A percentile compares a stretch with the other conserved stretches of the same genome.
Evolutionary conservation across 2,797 vertebrate genomes (phyloP).

Genomic region (Anguilla anguilla): DNA sequence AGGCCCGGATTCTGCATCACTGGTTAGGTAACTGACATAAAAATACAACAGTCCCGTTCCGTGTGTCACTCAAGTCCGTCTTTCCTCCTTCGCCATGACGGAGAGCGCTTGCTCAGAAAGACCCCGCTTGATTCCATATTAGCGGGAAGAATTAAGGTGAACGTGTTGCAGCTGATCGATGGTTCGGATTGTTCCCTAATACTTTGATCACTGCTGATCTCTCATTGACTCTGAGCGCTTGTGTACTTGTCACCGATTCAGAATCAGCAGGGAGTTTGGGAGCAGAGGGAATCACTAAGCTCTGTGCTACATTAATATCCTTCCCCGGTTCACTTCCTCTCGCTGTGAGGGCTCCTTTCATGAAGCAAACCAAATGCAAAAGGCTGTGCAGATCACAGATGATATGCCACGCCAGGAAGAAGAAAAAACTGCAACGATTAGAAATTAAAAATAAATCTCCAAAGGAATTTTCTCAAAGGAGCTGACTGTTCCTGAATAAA

Average conservation of each 20-base stretch:
- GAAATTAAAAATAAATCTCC: slow-evolving; percentile 55
- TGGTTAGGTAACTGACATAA: neutral
- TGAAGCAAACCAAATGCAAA: slow-evolving; percentile 51
- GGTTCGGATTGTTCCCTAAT: neutral
- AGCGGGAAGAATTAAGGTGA: neutral
- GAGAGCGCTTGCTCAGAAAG: neutral
- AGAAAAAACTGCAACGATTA: slow-evolving; percentile 36
- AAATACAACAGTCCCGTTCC: neutral
- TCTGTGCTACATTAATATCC: neutral
- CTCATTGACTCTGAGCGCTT: neutral
- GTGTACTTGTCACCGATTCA: neutral
- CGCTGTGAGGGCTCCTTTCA: neutral
- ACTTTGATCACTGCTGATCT: neutral
- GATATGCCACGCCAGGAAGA: neutral
- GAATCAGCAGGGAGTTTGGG: neutral
- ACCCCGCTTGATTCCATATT: neutral
- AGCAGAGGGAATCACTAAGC: neutral
- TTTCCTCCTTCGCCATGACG: neutral
- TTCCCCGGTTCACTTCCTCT: slow-evolving; percentile 11
- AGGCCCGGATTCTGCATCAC: neutral
- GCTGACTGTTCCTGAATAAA: slow-evolving; percentile 59
- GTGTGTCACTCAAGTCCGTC: neutral
- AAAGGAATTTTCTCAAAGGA: slow-evolving; percentile 57
- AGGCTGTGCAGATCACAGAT: slow-evolving; percentile 36
- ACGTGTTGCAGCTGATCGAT: neutral